A percentile compares a stretch with the other conserved stretches of the same genome.
Conservation (phyloP, 1,140 invertebrate genomes). For the Cephus cinctus region DNA sequence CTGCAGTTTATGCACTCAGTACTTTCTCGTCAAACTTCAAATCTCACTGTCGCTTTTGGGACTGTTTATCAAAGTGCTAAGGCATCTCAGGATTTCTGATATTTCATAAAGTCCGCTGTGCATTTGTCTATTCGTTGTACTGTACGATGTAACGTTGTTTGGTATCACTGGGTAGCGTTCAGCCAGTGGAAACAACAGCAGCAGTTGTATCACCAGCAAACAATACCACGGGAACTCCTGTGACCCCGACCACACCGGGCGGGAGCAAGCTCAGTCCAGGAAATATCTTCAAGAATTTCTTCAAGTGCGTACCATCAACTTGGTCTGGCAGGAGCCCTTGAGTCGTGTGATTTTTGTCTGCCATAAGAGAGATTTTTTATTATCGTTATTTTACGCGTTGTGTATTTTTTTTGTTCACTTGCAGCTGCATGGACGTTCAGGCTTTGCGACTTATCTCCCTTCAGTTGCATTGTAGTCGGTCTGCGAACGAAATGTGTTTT, state of each 20-base stretch:
- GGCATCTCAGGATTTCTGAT: too few relatives aligned
- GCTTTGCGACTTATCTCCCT: conserved; percentile 35
- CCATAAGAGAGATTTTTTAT: conserved; percentile 14
- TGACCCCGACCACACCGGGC: conserved; percentile 61
- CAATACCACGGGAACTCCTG: conserved; percentile 58
- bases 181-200: conserved; percentile 45
- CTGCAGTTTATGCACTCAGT: too few relatives aligned
- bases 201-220: conserved; percentile 47
- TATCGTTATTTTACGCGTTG: conserved; percentile 25
- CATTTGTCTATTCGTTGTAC: conserved; percentile 2
- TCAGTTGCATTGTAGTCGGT: conserved; percentile 22
- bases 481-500: too few relatives aligned
- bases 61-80: too few relatives aligned
- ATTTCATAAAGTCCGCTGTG: too few relatives aligned
- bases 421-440: conserved; percentile 39
- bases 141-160: conserved; percentile 32
- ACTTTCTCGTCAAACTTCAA: too few relatives aligned
- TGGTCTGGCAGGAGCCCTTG: conserved; percentile 29
- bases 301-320: conserved; percentile 70
- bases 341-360: conserved; percentile 13
- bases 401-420: conserved; percentile 35
- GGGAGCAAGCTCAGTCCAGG: conserved; percentile 76
- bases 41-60: too few relatives aligned
- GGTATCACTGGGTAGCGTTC: conserved; percentile 46
- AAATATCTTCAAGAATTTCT: conserved; percentile 93